Base-by-base conservation (phyloP, 64 coral and sea anemone species). In the Pocillopora verrucosa region DNA sequence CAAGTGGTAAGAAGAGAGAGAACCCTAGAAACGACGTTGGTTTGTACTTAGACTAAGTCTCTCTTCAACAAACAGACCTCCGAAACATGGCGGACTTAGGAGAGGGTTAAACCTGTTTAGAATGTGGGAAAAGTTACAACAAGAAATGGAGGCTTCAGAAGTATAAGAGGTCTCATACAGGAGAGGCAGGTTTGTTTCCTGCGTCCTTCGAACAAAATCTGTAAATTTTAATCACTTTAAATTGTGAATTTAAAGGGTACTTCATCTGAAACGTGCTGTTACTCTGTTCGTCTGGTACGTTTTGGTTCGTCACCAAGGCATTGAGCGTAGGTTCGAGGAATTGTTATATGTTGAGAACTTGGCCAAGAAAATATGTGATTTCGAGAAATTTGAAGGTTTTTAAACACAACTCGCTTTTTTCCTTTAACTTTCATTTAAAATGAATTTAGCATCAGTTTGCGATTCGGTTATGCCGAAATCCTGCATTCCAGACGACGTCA, bases 101-200 rank as follows among this genome's bases (percentile, higher is more conserved):
- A 11, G 74, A 80, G 0, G 30, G 14, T 0, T 1, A 72, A 3
- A 56, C 64, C 9, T 92, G 82, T 56, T 16, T 62, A 10, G 75
- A 41, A 37, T 92, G 90, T 80, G 90, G 90, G 5, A 92, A 92
- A 58, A 73, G 82, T 80, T 92, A 72, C 34, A 92, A 80, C 17
- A 92, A 87, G 56, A 86, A 86, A 17, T 87, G 74, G 90, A 92
- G 83, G 65, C 75, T 92, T 13, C 74, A 75, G 36, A 83, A 92
- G 34, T 83, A 92, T 30, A 34, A 59, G 34, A 65, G 82, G 45
- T 87, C 82, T 1, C 90, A 92, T 34, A 92, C 90, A 15, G 90
- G 90, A 16, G 90, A 92, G 61, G 90, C 87, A 87, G 56, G 74
- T 22, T 0, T 22, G 57, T 74, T 3, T 74, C 58, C 5, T n/a